Evolutionary conservation across 30 jellyfish, hydroid and myxozoan species (phyloP), one percentile per base, ranked within the genome.

Genomic region (Turritopsis dohrnii): DNA sequence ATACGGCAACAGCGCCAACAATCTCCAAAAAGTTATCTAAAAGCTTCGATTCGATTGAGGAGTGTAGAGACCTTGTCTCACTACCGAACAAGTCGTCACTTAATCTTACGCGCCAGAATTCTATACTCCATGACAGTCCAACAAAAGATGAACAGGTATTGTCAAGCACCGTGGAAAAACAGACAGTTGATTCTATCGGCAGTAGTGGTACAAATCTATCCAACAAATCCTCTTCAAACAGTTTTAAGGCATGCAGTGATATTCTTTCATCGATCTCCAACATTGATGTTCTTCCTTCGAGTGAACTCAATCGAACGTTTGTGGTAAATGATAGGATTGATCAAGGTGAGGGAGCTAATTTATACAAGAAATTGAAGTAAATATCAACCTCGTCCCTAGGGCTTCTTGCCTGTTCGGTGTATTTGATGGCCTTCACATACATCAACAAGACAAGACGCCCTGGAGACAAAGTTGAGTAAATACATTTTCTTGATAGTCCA

Each of bases 261-360:
- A 69, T 69, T 7, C 77, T 29, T 5, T 53, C 82, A 80, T 30
- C 72, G 66, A 65, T 26, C 73, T 65, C 41, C 28, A 18, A 76
- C 5, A 82, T 84, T 27, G 77, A n/a, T 9, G 77, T 18, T 16
- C 7, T 21, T 28, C 80, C 21, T n/a, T 26, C 28, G 84, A 80
- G 0, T 52, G 87, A 80, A 52, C 80, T 52, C 22, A 80, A 80
- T 20, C 28, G 66, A 65, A 80, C 87, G 41, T 80, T 80, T n/a
- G 65, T 65, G 52, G 18, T 80, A 30, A 69, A 80, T 22, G 71
- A 53, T 1, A 18, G 19, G 28, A 52, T 21, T 18, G 23, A 27
- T 21, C 77, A 69, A 7, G 77, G 77, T 69, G 19, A 27, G n/a
- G n/a, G n/a, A n/a, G n/a, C n/a, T n/a, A n/a, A n/a, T n/a, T n/a